Base-by-base conservation (phyloP, 1,140 invertebrate species). In the Nautilus pompilius region DNA sequence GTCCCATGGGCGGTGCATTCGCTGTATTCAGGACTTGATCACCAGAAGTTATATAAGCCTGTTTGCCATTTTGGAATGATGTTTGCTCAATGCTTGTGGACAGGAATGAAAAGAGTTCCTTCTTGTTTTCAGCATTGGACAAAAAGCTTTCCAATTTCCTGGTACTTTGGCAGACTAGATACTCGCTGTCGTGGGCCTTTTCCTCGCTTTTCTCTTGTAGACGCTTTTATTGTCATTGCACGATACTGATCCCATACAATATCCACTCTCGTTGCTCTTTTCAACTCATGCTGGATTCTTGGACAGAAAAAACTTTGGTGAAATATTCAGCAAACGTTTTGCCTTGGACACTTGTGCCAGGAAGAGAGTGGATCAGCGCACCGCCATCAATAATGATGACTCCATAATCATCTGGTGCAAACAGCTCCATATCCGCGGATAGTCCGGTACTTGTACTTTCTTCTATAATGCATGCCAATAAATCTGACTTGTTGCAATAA, bases 121-220 rank as follows among this genome's bases (percentile, higher is more conserved):
- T n/a, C n/a, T n/a, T 53, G 13, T 24, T 53, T 53, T 53, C 49
- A 53, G 26, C 49, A 24, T 53, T 53, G 17, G 49, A 17, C 49
- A 53, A 24, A 53, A 53, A 53, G 17, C 13, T 53, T 24, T 53
- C 49, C 49, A 53, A 53, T 1, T 53, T 53, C 49, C 49, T 53
- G 49, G 49, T 10, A 53, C 26, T 53, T 53, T 53, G 49, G 49
- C n/a, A n/a, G n/a, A n/a, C n/a, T n/a, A n/a, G n/a, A n/a, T n/a
- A n/a, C n/a, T n/a, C n/a, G n/a, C n/a, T n/a, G n/a, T n/a, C n/a
- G 49, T 10, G 49, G 17, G 22, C 49, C 49, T 53, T 17, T 53
- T 53, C 49, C 49, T 53, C 49, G 13, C 26, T 53, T 53, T 53
- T 53, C 49, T 53, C 49, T 53, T 53, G 17, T 53, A 20, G 13